Evolutionary conservation across 2,888 invertebrate genomes (phyloP).

Genomic region (Catocala fraxini): DNA sequence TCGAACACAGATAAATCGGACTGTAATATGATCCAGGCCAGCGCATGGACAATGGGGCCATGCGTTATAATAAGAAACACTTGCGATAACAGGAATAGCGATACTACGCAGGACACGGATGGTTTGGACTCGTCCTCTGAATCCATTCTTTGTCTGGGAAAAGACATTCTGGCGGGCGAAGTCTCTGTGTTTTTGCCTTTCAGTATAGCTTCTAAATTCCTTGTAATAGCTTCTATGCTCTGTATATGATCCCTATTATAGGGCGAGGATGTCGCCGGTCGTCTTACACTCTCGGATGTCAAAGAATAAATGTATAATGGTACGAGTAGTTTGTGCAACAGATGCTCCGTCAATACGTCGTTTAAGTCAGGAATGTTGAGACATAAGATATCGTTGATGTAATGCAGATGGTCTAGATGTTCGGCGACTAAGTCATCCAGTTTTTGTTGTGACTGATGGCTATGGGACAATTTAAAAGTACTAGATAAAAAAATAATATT

Average conservation of each 20-base stretch:
- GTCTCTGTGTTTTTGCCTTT: constrained; percentile 86
- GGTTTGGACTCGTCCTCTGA: constrained; percentile 89
- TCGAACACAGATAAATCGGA: constrained; percentile 92
- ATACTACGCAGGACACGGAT: constrained; percentile 95
- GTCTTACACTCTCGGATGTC: constrained; percentile 78
- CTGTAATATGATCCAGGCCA: constrained; percentile 96
- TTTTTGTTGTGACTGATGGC: constrained; percentile 96
- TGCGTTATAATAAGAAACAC: constrained; percentile 98
- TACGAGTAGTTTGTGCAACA: constrained; percentile 96
- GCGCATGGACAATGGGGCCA: constrained; percentile 95
- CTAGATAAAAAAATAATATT: not conserved
- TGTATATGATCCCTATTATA: constrained; percentile 80
- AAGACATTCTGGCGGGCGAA: constrained; percentile 76
- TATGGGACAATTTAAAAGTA: constrained; percentile 75
- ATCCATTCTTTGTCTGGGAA: constrained; percentile 73
- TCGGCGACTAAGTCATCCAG: constrained; percentile 98
- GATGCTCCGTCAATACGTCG: constrained; percentile 97
- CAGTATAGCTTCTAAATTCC: constrained; percentile 89
- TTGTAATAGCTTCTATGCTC: constrained; percentile 88
- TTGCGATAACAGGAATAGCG: constrained; percentile 96
- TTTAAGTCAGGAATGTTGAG: constrained; percentile 97
- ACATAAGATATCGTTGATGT: constrained; percentile 98
- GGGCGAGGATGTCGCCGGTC: constrained; percentile 68
- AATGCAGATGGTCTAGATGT: constrained; percentile 98
- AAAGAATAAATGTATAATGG: constrained; percentile 98